Conservation (phyloP, 1,140 invertebrate species). For the Manduca sexta region DNA sequence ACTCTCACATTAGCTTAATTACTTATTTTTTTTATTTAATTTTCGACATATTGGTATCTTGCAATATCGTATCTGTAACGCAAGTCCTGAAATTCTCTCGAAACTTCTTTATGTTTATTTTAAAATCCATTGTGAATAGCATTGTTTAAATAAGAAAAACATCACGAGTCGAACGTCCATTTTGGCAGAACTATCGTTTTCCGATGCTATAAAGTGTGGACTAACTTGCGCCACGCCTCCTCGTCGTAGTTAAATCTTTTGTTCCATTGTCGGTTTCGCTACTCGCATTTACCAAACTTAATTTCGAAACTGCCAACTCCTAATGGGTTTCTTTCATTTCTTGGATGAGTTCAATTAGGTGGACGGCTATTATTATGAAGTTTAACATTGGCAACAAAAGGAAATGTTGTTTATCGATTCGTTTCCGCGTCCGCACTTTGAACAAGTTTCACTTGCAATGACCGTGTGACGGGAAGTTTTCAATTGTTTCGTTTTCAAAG, state of each 20-base stretch:
- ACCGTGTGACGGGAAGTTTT: not conserved
- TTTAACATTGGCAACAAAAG: no score
- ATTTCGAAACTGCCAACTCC: slow-evolving; percentile 28
- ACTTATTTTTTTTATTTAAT: no score
- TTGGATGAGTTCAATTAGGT: not conserved
- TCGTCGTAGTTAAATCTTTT: slow-evolving; percentile 31
- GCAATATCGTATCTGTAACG: no score
- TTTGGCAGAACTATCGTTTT: slow-evolving; percentile 30
- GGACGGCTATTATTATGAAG: no score
- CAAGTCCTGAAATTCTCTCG: no score
- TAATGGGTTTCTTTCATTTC: slow-evolving; percentile 3
- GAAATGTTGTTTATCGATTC: no score
- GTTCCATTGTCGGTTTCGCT: slow-evolving; percentile 31
- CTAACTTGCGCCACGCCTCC: slow-evolving; percentile 27
- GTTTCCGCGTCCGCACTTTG: not conserved
- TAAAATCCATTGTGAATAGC: no score
- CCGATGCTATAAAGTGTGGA: slow-evolving; percentile 31
- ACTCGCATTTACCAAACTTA: slow-evolving; percentile 27
- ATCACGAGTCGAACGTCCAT: not conserved
- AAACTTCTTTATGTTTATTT: no score
- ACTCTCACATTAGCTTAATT: no score
- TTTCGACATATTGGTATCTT: no score
- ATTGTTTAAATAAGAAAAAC: no score
- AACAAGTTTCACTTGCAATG: not conserved
- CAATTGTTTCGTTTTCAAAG: no score